These are phyloP conservation scores for Pollenia griseotomentosa DNA, from an alignment of 2,888 invertebrate species.

Conservation along the genomic window DNA sequence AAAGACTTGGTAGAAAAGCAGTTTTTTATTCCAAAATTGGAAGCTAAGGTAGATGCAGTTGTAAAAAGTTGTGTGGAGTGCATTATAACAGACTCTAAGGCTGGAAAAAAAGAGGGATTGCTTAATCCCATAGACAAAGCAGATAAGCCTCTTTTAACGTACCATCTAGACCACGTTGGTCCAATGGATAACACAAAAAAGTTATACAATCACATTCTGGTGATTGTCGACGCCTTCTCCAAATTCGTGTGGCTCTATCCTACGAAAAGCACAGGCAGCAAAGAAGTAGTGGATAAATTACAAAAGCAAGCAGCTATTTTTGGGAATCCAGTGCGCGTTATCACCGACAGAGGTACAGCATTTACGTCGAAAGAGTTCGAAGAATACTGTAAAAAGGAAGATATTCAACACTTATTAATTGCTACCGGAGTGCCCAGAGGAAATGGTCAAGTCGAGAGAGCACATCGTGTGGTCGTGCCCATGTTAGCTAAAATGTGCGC, in stretches of 20 bases:
- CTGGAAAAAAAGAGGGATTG: slow-evolving; percentile 61
- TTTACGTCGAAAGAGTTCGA: slow-evolving; percentile 75
- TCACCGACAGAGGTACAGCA: slow-evolving; percentile 48
- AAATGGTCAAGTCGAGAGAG: slow-evolving; percentile 8
- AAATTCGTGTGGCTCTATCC: slow-evolving; percentile 82
- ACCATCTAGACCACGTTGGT: slow-evolving; percentile 62
- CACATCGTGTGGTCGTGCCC: background rate
- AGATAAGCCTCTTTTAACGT: slow-evolving; percentile 56
- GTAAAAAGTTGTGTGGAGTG: slow-evolving; percentile 69
- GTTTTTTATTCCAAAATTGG: slow-evolving; percentile 65
- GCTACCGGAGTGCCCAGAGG: slow-evolving; percentile 74
- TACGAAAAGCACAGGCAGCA: slow-evolving; percentile 75
- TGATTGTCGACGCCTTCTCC: slow-evolving; percentile 36
- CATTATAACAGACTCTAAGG: slow-evolving; percentile 63
- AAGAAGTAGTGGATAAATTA: slow-evolving; percentile 58
- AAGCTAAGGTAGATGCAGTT: slow-evolving; percentile 55
- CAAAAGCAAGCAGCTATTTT: slow-evolving; percentile 46
- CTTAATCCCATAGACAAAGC: slow-evolving; percentile 64
- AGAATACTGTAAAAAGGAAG: slow-evolving; percentile 77
- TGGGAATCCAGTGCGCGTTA: slow-evolving; percentile 43
- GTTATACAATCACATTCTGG: slow-evolving; percentile 56
- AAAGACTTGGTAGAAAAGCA: slow-evolving; percentile 61
- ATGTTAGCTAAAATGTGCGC: slow-evolving; percentile 28
- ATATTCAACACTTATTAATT: slow-evolving; percentile 76
- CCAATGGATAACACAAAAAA: slow-evolving; percentile 59